Percentiles rank a stretch among this genome's conserved stretches.
These are phyloP conservation scores for Phrynocephalus vlangalii DNA, from an alignment of 2,797 vertebrate species.

Conservation along the genomic window DNA sequence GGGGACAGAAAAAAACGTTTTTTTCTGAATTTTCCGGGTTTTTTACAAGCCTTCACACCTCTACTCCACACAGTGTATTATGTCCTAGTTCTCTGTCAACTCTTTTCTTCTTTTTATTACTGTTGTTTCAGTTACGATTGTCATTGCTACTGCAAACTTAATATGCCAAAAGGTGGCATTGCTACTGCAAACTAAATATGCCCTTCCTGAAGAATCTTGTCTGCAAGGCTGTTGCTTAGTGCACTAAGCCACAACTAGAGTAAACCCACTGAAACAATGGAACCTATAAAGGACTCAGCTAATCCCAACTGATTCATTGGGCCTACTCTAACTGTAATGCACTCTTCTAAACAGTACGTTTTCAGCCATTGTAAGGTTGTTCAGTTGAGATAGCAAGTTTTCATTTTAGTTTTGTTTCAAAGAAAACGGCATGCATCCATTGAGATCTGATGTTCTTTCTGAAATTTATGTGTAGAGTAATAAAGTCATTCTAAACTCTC, in stretches of 20 bases:
- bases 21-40: too few species aligned
- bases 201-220: not conserved
- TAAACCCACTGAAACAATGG: too few species aligned
- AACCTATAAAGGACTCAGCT: not conserved
- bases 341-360: too few species aligned
- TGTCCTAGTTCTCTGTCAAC: not conserved
- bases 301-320: not conserved
- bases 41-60: too few species aligned
- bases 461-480: constrained; percentile 16
- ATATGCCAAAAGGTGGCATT: not conserved
- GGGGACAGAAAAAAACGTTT: too few species aligned
- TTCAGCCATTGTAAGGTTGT: not conserved
- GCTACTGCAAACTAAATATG: too few species aligned
- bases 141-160: not conserved
- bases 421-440: not conserved
- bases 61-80: not conserved
- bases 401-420: not conserved
- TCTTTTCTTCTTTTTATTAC: not conserved
- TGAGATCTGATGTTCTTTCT: constrained; percentile 48
- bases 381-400: constrained; percentile 15
- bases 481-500: constrained; percentile 23
- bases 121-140: too few species aligned
- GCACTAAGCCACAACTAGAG: too few species aligned
- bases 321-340: too few species aligned
- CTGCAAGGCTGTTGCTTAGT: too few species aligned